These are phyloP conservation scores for Zosterops borbonicus DNA, from an alignment of 2,113 vertebrate genomes.

Conservation along the genomic window DNA sequence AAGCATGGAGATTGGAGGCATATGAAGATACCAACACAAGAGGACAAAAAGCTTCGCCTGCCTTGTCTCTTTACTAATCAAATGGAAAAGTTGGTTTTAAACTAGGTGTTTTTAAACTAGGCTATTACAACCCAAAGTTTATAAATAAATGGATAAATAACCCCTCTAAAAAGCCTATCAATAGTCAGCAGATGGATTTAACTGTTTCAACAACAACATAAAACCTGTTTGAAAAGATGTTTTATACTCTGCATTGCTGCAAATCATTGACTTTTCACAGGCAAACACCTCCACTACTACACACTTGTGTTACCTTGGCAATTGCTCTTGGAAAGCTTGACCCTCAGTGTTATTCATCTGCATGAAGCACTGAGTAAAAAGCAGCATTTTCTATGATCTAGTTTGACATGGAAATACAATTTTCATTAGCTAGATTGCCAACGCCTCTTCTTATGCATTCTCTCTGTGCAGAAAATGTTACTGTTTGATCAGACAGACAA, in stretches of 20 bases:
- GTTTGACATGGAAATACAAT: not conserved
- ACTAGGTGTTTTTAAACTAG: not conserved
- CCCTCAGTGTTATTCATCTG: not conserved
- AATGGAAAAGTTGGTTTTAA: slow-evolving; percentile 47
- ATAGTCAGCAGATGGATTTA: slow-evolving; percentile 34
- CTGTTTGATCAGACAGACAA: not conserved
- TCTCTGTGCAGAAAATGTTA: not conserved
- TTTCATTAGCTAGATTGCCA: not conserved
- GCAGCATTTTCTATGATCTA: not conserved
- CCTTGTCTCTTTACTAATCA: not conserved
- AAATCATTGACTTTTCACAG: slow-evolving; percentile 51
- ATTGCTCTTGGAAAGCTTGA: slow-evolving; percentile 22
- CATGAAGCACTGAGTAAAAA: not conserved
- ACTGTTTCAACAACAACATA: slow-evolving; percentile 9
- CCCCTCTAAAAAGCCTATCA: slow-evolving; percentile 31
- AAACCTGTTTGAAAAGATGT: slow-evolving; percentile 44
- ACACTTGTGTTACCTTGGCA: slow-evolving; percentile 15
- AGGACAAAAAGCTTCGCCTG: not conserved
- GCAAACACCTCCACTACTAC: slow-evolving; percentile 39
- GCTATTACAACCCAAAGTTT: slow-evolving; percentile 35
- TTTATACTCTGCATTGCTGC: slow-evolving; percentile 27
- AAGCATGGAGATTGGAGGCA: not conserved
- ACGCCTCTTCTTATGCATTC: not conserved
- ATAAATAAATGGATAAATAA: slow-evolving; percentile 53
- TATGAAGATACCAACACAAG: not conserved